Conservation (phyloP, 2,888 invertebrate genomes). For the Diloba caeruleocephala region DNA sequence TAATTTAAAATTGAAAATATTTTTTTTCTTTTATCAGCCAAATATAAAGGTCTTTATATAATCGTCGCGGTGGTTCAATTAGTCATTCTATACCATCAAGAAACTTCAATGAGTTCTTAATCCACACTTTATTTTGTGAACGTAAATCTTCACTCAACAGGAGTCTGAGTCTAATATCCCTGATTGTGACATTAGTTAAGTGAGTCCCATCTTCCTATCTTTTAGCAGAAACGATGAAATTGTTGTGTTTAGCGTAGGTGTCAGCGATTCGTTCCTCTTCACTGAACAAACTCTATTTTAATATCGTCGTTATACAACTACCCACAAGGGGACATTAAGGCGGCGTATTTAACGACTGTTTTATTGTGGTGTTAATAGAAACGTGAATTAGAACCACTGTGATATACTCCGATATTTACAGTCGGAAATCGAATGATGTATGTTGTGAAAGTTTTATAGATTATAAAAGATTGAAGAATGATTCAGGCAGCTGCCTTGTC, state of each 20-base stretch:
- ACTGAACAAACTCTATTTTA: conserved; percentile 59
- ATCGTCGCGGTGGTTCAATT: too few relatives aligned
- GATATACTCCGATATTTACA: conserved; percentile 58
- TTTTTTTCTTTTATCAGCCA: too few relatives aligned
- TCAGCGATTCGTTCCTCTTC: conserved; percentile 41
- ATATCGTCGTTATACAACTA: conserved; percentile 73
- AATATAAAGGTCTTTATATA: too few relatives aligned
- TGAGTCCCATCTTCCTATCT: conserved; percentile 22
- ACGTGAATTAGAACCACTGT: conserved; percentile 66
- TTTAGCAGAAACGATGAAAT: conserved; percentile 28
- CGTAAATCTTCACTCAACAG: too few relatives aligned
- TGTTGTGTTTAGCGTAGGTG: conserved; percentile 43
- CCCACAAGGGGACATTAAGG: conserved; percentile 37
- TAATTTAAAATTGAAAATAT: too few relatives aligned
- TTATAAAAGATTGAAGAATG: conserved; percentile 33
- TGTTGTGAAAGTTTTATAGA: conserved; percentile 43
- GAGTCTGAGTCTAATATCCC: too few relatives aligned
- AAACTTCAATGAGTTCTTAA: too few relatives aligned
- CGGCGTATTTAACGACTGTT: conserved; percentile 56
- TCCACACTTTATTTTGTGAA: too few relatives aligned
- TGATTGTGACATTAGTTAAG: background rate
- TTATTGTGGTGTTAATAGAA: conserved; percentile 80
- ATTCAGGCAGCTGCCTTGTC: conserved; percentile 11
- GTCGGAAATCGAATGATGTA: conserved; percentile 38
- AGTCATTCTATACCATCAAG: too few relatives aligned